Evolutionary conservation across 1,140 invertebrate species (phyloP).

Genomic region (Caenorhabditis briggsae): DNA sequence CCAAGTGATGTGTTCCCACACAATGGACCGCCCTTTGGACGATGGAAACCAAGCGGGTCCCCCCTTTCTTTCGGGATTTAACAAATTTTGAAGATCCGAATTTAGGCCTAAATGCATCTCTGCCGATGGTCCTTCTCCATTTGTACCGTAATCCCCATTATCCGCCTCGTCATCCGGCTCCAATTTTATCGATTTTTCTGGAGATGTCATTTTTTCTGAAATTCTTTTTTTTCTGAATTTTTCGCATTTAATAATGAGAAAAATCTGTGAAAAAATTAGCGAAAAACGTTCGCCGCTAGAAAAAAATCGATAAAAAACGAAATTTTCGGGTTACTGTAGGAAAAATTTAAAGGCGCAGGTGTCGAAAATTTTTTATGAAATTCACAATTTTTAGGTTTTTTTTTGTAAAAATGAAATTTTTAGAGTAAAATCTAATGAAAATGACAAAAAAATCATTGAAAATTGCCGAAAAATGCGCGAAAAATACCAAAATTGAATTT

Average conservation of each 20-base stretch:
- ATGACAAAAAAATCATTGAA: too few species aligned
- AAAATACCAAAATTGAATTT: too few species aligned
- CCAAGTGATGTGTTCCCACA: conserved; percentile 47
- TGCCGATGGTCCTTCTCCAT: too few species aligned
- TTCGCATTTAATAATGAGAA: not conserved
- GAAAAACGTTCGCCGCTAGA: not conserved
- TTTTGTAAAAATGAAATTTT: not conserved
- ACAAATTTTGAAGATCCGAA: not conserved
- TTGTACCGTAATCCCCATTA: too few species aligned
- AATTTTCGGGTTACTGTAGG: not conserved
- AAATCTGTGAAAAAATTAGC: not conserved
- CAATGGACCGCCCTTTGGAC: conserved; percentile 8
- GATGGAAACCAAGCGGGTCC: conserved; percentile 2
- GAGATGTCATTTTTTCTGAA: too few species aligned
- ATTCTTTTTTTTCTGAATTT: not conserved
- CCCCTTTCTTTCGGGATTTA: not conserved
- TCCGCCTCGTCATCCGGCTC: not conserved
- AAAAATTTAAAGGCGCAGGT: conserved; percentile 6
- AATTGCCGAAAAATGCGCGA: too few species aligned
- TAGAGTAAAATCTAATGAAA: too few species aligned
- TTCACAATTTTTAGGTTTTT: not conserved
- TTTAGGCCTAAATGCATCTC: too few species aligned
- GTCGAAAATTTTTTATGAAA: not conserved
- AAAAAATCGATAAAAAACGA: not conserved
- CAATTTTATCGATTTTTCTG: too few species aligned